phyloP scores from a whole-genome alignment of 1,140 invertebrate species.

The Penaeus japonicus region DNA sequence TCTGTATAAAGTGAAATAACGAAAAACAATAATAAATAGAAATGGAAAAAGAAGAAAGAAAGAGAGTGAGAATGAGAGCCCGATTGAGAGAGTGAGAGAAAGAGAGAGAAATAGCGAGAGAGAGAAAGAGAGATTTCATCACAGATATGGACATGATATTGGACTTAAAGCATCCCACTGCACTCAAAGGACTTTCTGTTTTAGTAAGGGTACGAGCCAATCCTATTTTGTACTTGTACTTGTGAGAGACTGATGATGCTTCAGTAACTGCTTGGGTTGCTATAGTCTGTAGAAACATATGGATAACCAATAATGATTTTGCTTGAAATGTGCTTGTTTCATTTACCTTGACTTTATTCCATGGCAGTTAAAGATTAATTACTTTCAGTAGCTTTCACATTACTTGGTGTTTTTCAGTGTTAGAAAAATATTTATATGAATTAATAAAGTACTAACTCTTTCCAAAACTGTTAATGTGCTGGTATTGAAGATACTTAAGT shows the following conservation, averaged over 20 bases:
- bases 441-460: not conserved
- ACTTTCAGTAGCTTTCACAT: not conserved
- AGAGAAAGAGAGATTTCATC: not conserved
- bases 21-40: too few relatives aligned
- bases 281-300: conserved; percentile 53
- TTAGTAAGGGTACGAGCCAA: conserved; percentile 24
- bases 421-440: not conserved
- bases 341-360: not conserved
- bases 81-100: too few relatives aligned
- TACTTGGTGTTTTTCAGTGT: not conserved
- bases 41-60: too few relatives aligned
- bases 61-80: too few relatives aligned
- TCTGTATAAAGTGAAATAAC: not conserved
- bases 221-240: conserved; percentile 40
- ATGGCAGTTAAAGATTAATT: not conserved
- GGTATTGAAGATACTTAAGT: too few relatives aligned
- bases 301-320: conserved; percentile 56
- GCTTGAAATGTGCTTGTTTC: conserved; percentile 29
- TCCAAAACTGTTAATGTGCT: too few relatives aligned
- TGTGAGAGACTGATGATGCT: conserved; percentile 47
- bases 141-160: not conserved
- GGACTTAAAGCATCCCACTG: conserved; percentile 24
- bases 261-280: conserved; percentile 57
- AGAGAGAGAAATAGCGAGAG: too few relatives aligned
- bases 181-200: not conserved